Percentiles rank a stretch among this genome's conserved stretches.
Conservation (phyloP, 2,888 invertebrate genomes). For the Octodonta nipae region DNA sequence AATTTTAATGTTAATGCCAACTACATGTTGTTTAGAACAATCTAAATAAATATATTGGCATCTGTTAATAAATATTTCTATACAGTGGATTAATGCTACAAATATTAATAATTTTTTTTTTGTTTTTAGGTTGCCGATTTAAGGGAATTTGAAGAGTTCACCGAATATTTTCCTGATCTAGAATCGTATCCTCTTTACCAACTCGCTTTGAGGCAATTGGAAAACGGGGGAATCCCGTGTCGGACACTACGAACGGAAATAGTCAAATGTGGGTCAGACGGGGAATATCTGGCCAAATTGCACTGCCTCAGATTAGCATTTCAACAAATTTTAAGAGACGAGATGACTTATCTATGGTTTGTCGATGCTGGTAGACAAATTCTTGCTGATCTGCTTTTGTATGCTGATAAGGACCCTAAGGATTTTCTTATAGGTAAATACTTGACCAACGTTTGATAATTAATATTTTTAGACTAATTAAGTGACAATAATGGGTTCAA, state of each 20-base stretch:
- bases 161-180: conserved; percentile 58
- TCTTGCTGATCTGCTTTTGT: conserved; percentile 73
- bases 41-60: no score
- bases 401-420: conserved; percentile 88
- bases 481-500: no score
- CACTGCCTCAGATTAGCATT: conserved; percentile 85
- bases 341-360: conserved; percentile 65
- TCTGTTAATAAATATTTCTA: no score
- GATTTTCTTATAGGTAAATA: conserved; percentile 78
- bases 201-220: conserved; percentile 68
- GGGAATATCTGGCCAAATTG: conserved; percentile 90
- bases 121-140: conserved; percentile 63
- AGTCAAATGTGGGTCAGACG: conserved; percentile 77
- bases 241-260: conserved; percentile 65
- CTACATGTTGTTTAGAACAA: no score
- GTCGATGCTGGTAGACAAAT: conserved; percentile 78
- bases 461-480: no score
- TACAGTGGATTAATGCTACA: no score
- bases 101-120: conserved; percentile 3
- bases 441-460: no score
- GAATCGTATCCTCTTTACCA: conserved; percentile 77
- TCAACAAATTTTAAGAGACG: conserved; percentile 59
- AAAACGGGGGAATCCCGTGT: conserved; percentile 58
- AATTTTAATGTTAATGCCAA: no score
- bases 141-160: conserved; percentile 76